Conservation (phyloP, 1,140 invertebrate genomes). For the Bombus difficillimus region DNA sequence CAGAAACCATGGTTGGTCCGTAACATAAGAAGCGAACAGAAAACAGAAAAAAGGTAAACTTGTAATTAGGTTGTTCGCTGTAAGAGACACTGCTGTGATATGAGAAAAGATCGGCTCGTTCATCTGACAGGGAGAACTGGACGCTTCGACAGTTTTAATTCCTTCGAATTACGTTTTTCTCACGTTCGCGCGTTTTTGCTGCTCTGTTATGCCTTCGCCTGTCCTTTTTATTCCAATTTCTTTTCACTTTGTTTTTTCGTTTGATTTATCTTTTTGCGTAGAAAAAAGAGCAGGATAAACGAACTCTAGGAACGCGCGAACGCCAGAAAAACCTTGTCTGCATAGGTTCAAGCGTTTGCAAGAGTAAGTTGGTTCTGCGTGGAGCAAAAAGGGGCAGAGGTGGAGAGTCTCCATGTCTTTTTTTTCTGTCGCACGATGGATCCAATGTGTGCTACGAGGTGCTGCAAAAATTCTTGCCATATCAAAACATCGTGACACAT, state of each 20-base stretch:
- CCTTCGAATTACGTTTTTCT: neutral
- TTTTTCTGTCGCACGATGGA: slow-evolving; percentile 20
- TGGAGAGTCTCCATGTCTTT: slow-evolving; percentile 31
- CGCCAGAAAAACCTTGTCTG: slow-evolving; percentile 15
- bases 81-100: slow-evolving; percentile 63
- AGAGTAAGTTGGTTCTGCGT: slow-evolving; percentile 20
- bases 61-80: slow-evolving; percentile 75
- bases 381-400: neutral
- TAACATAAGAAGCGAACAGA: slow-evolving; percentile 80
- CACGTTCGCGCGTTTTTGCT: slow-evolving; percentile 2
- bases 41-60: slow-evolving; percentile 78
- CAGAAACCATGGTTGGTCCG: slow-evolving; percentile 78
- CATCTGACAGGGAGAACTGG: neutral
- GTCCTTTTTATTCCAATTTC: neutral
- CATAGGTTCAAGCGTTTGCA: slow-evolving; percentile 29
- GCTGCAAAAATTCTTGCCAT: slow-evolving; percentile 54
- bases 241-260: neutral
- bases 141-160: slow-evolving; percentile 23
- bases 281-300: neutral
- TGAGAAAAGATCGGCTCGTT: slow-evolving; percentile 45
- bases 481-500: slow-evolving; percentile 22
- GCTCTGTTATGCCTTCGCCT: neutral
- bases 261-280: neutral
- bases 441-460: slow-evolving; percentile 57
- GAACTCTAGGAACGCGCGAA: neutral